Evolutionary conservation across 92 coral and sea anemone species (phyloP).

Genomic region (Bergia puertoricense): DNA sequence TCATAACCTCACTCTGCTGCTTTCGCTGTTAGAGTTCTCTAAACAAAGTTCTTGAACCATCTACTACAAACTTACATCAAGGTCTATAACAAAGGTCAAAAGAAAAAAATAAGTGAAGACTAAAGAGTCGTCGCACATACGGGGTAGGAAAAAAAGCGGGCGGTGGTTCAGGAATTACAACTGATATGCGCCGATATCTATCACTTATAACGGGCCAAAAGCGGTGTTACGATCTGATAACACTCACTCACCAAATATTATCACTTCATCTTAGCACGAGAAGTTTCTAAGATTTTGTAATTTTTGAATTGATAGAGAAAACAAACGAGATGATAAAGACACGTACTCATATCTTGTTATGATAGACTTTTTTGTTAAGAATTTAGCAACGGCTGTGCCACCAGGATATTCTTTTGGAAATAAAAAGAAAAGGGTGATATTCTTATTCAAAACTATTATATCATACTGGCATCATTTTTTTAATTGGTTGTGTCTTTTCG

Average conservation of each 20-base stretch:
- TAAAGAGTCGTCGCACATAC: too few relatives aligned
- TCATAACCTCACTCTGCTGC: not conserved
- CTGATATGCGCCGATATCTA: not conserved
- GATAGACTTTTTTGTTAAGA: not conserved
- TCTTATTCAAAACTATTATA: not conserved
- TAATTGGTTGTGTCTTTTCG: not conserved
- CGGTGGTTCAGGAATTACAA: not conserved
- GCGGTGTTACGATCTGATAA: not conserved
- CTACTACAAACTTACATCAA: not conserved
- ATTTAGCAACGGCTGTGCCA: not conserved
- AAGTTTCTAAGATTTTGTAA: not conserved
- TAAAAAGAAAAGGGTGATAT: not conserved
- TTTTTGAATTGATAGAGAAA: not conserved
- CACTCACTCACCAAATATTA: not conserved
- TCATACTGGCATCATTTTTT: not conserved
- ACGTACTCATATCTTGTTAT: not conserved
- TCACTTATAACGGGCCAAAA: slow-evolving; percentile 17
- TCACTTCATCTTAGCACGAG: slow-evolving; percentile 24
- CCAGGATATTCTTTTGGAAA: not conserved
- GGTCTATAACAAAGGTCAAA: too few relatives aligned
- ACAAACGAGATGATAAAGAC: not conserved
- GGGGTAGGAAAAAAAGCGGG: not conserved
- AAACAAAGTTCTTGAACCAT: not conserved
- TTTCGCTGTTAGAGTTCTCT: not conserved
- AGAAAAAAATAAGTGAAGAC: too few relatives aligned